Conservation (phyloP, 2,797 vertebrate genomes). For the Pseudomugil gertrudae region DNA sequence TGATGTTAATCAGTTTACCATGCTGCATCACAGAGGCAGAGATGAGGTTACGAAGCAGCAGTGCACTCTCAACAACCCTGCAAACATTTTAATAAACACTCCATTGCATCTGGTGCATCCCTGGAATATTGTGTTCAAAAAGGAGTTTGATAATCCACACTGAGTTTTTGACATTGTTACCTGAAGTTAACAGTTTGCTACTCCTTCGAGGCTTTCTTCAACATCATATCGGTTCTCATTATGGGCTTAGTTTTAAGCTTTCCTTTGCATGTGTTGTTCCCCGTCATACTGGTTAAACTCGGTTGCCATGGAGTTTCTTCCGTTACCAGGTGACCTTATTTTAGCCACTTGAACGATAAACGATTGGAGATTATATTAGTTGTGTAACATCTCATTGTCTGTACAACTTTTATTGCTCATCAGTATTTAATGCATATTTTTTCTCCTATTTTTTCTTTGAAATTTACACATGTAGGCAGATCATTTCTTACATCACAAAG, state of each 20-base stretch:
- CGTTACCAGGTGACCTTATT: neutral
- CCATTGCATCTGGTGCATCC: neutral
- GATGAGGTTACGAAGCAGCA: conserved; percentile 1
- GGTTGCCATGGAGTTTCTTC: neutral
- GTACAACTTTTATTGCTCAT: no score
- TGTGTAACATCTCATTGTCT: neutral
- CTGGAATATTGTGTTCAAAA: neutral
- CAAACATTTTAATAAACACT: neutral
- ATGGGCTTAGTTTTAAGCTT: neutral
- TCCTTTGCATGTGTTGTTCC: neutral
- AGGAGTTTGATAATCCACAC: neutral
- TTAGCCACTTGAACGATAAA: neutral
- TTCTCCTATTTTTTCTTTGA: no score
- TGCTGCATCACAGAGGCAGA: conserved; percentile 11
- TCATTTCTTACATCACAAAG: no score
- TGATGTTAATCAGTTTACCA: conserved; percentile 22
- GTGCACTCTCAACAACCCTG: neutral
- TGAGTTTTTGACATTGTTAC: neutral
- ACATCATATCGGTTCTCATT: no score
- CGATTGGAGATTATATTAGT: neutral
- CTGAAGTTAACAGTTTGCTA: no score
- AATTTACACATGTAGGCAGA: no score
- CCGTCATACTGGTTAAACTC: neutral
- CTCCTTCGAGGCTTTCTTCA: no score
- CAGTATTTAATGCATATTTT: no score